Base-by-base conservation (phyloP, 2,113 vertebrate genomes). In the Phylloscopus trochiloides region DNA sequence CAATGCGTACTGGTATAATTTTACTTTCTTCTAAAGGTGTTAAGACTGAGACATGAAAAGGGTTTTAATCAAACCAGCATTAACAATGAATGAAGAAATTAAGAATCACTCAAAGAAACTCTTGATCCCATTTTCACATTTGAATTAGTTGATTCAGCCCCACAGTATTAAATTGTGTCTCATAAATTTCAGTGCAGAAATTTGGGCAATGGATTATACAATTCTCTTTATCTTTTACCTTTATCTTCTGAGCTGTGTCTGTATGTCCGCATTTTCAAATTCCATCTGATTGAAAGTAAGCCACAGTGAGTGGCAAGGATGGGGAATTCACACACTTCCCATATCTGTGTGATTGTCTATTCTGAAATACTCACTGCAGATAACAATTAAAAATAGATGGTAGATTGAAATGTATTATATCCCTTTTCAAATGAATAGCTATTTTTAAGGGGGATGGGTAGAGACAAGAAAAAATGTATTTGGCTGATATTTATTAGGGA, bases 311-410 rank as follows among this genome's bases (percentile, higher is more conserved):
- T 71, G 51, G 52, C 19, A 76, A 51, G 51, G 93, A 80, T 58
- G 66, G 25, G 58, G 52, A 95, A 81, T 75, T 94, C 92, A 82
- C 42, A 57, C 12, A 12, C 52, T 74, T 95, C n/a, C 62, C 72
- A 48, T 78, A 87, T 62, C 92, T 82, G 10, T 77, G 22, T 72
- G 71, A 80, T 65, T 84, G 38, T 78, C 81, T 94, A 51, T 85
- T 74, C 63, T 62, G 70, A 77, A 94, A 91, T 63, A 87, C 73
- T 86, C 34, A 83, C 70, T 88, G 50, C 57, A 90, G 74, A 84
- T 84, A 92, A 66, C 21, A 80, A 70, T 88, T 86, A 26, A 95
- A 96, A 96, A 96, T 79, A 95, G 77, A 54, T 73, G 31, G 28
- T 43, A 91, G 54, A 58, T 88, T 81, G 71, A 96, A 95, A 93